phyloP scores from a whole-genome alignment of 2,888 invertebrate genomes.

The Tromatobia lineatoria region DNA sequence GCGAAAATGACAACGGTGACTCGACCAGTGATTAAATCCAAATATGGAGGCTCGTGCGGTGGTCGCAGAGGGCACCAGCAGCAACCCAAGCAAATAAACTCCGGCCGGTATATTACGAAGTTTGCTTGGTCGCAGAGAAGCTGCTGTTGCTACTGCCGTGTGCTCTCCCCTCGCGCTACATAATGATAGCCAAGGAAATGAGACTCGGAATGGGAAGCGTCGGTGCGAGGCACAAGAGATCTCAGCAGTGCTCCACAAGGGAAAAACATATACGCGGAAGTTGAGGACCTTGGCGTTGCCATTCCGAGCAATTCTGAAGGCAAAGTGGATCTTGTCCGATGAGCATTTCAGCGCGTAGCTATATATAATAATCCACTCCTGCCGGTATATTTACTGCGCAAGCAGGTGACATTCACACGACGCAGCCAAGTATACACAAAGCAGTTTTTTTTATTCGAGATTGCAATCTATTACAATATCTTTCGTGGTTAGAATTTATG shows the following conservation, averaged over 20 bases:
- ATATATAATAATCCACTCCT: slow-evolving; percentile 18
- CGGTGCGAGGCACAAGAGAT: slow-evolving; percentile 55
- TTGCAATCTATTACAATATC: slow-evolving; percentile 15
- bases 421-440: not conserved
- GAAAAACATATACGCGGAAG: slow-evolving; percentile 76
- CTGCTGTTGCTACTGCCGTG: slow-evolving; percentile 14
- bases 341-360: slow-evolving; percentile 18
- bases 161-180: slow-evolving; percentile 23
- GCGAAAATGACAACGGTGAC: slow-evolving; percentile 58
- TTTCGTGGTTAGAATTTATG: not conserved
- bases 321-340: slow-evolving; percentile 43
- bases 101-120: slow-evolving; percentile 44
- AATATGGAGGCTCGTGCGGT: slow-evolving; percentile 74
- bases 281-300: slow-evolving; percentile 77
- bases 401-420: slow-evolving; percentile 7
- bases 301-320: slow-evolving; percentile 72
- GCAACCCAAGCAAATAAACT: slow-evolving; percentile 26
- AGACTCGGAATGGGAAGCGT: slow-evolving; percentile 64
- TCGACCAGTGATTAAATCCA: slow-evolving; percentile 71
- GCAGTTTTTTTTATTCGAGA: slow-evolving; percentile 12
- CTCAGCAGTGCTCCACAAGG: slow-evolving; percentile 53
- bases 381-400: not conserved
- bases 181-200: slow-evolving; percentile 71
- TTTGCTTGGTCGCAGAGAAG: slow-evolving; percentile 41
- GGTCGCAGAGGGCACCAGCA: slow-evolving; percentile 57